Evolutionary conservation across 2,888 invertebrate genomes (phyloP).

Genomic region (Watsonalla cultraria): DNA sequence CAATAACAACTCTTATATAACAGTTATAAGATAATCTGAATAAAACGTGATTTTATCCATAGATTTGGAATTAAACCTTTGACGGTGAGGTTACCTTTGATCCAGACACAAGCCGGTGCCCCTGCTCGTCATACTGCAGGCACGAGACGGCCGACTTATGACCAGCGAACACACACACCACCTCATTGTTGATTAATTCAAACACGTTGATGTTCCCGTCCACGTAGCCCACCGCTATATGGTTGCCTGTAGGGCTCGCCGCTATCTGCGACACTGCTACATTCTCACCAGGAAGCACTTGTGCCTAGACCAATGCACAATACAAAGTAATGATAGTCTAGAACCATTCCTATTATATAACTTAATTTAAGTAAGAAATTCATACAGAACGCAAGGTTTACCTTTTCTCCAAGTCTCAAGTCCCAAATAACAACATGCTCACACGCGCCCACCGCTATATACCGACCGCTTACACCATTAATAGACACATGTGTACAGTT

Average conservation of each 20-base stretch:
- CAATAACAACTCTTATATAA: too few relatives aligned
- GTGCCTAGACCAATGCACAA: constrained; percentile 72
- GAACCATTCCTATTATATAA: too few relatives aligned
- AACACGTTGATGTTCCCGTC: constrained; percentile 93
- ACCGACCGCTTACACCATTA: constrained; percentile 88
- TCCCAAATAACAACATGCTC: constrained; percentile 98
- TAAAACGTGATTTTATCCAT: too few relatives aligned
- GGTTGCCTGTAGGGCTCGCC: constrained; percentile 85
- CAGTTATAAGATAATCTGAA: too few relatives aligned
- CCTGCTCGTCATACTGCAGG: constrained; percentile 89
- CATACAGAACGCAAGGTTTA: constrained; percentile 36
- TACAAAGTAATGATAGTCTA: neutral
- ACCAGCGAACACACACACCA: constrained; percentile 86
- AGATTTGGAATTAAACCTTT: too few relatives aligned
- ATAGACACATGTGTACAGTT: constrained; percentile 89
- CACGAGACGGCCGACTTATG: constrained; percentile 92
- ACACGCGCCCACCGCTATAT: constrained; percentile 93
- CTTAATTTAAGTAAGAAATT: neutral
- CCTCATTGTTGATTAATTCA: constrained; percentile 85
- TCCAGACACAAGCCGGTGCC: constrained; percentile 93
- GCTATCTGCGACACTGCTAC: constrained; percentile 87
- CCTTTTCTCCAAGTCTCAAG: constrained; percentile 89
- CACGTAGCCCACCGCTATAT: constrained; percentile 93
- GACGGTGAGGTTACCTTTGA: constrained; percentile 80
- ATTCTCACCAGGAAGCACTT: constrained; percentile 89